A percentile compares a stretch with the other conserved stretches of the same genome.
Conservation (phyloP, 2,888 invertebrate genomes). For the Micropterix aruncella region DNA sequence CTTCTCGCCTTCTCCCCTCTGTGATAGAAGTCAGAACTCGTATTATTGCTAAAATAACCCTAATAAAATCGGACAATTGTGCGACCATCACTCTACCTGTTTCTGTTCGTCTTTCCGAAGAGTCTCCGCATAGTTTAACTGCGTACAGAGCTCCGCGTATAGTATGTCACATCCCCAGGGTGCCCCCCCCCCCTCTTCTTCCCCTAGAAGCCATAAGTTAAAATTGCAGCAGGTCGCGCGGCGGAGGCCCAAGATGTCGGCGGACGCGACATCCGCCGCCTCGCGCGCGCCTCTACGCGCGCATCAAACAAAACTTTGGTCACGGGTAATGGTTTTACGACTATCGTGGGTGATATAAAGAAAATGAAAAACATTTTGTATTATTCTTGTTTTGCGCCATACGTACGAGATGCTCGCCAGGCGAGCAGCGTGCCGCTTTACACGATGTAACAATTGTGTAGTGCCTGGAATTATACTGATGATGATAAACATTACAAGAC, state of each 20-base stretch:
- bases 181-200: no score
- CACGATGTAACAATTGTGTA: not conserved
- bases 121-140: no score
- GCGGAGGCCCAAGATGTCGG: not conserved
- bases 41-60: no score
- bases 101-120: no score
- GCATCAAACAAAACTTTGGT: slow-evolving; percentile 58
- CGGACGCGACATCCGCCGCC: not conserved
- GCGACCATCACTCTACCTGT: no score
- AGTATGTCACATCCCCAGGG: not conserved
- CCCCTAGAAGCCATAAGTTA: not conserved
- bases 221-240: not conserved
- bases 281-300: slow-evolving; percentile 18
- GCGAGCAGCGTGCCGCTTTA: slow-evolving; percentile 16
- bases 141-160: no score
- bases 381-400: slow-evolving; percentile 43
- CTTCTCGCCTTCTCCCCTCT: no score
- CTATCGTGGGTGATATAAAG: slow-evolving; percentile 76
- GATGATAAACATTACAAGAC: no score
- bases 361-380: slow-evolving; percentile 75
- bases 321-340: slow-evolving; percentile 82
- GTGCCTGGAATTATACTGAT: no score
- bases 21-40: no score
- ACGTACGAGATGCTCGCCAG: slow-evolving; percentile 28
- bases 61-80: no score